phyloP scores from a whole-genome alignment of 2,888 invertebrate species.

The Petrolisthes cinctipes region DNA sequence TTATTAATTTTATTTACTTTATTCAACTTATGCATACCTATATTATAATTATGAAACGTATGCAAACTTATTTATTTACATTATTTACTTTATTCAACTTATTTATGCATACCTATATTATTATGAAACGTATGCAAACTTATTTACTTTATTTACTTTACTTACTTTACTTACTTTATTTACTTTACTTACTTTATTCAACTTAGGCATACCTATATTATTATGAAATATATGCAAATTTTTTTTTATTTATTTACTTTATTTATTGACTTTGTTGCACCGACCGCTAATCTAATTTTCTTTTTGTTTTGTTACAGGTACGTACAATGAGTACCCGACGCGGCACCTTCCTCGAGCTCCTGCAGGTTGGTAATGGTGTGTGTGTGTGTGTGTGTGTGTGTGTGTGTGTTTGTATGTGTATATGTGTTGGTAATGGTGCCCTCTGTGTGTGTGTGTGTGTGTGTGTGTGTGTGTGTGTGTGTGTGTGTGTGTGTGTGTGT shows the following conservation, averaged over 20 bases:
- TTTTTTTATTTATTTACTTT: too few species aligned
- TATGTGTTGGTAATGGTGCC: not conserved
- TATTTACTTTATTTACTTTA: not conserved
- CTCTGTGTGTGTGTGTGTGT: conserved; percentile 8
- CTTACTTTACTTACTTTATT: not conserved
- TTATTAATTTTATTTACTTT: too few species aligned
- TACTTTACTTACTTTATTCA: not conserved
- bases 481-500: not conserved
- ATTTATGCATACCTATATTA: too few species aligned
- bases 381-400: not conserved
- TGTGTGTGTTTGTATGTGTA: not conserved
- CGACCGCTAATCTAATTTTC: not conserved
- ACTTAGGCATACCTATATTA: too few species aligned
- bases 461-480: conserved; percentile 11
- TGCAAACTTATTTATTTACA: not conserved
- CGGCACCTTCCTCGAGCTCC: conserved; percentile 62
- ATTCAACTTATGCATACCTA: too few species aligned
- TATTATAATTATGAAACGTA: too few species aligned
- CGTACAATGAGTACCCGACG: conserved; percentile 61
- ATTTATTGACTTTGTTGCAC: not conserved
- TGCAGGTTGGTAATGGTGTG: conserved; percentile 48
- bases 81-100: too few species aligned
- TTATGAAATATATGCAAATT: too few species aligned
- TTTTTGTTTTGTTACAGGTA: conserved; percentile 43
- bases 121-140: too few species aligned